phyloP scores from a whole-genome alignment of 2,113 vertebrate species.

The Eonycteris spelaea region DNA sequence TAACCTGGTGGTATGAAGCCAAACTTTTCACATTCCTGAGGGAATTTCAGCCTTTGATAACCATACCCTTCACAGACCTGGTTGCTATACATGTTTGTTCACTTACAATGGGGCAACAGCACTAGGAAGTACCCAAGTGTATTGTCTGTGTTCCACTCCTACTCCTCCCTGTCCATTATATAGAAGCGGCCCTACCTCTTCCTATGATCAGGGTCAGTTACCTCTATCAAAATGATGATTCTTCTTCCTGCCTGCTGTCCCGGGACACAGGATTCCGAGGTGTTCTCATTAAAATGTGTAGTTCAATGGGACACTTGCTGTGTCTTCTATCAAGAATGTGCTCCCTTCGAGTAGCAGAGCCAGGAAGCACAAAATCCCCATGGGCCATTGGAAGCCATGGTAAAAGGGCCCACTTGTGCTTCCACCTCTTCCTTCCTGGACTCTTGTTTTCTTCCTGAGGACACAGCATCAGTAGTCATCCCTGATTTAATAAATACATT shows the following conservation, averaged over 20 bases:
- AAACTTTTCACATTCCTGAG: neutral
- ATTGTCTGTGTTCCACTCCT: neutral
- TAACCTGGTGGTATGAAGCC: neutral
- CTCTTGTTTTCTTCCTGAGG: neutral
- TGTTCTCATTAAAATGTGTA: neutral
- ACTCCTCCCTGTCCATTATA: neutral
- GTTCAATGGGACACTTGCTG: neutral
- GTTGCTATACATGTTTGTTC: neutral
- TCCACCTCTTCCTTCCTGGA: neutral
- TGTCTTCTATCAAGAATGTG: neutral
- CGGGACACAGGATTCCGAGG: neutral
- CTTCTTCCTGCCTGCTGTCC: neutral
- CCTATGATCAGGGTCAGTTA: neutral
- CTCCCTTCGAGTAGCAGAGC: neutral
- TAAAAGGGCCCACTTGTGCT: neutral
- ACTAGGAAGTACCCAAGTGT: neutral
- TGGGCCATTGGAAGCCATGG: neutral
- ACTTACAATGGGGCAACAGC: neutral
- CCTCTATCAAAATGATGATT: neutral
- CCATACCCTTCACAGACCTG: neutral
- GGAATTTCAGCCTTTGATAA: neutral
- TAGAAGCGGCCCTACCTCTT: neutral
- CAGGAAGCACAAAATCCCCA: neutral
- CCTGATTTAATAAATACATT: neutral
- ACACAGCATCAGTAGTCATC: neutral